These are phyloP conservation scores for Stegophylla sp. DNA, from an alignment of 2,888 invertebrate genomes.

Conservation along the genomic window DNA sequence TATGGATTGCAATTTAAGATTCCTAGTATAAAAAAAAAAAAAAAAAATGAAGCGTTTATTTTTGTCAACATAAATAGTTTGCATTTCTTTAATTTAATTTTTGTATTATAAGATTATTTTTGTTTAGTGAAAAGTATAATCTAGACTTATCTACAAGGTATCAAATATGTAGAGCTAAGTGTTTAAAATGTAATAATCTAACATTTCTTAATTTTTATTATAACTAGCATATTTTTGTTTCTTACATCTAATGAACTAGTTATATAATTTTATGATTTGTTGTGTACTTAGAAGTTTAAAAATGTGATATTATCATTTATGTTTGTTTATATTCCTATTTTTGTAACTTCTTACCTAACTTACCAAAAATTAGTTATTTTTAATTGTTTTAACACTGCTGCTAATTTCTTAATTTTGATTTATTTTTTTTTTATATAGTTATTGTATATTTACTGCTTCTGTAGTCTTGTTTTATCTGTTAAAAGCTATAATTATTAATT, in stretches of 20 bases:
- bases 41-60: conserved; percentile 2
- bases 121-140: conserved; percentile 11
- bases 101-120: conserved; percentile 23
- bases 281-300: conserved; percentile 21
- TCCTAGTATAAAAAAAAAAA: not conserved
- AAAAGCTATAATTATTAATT: not conserved
- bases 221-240: not conserved
- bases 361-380: conserved; percentile 18
- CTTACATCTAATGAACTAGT: conserved; percentile 1
- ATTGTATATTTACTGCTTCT: conserved; percentile 35
- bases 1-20: conserved; percentile 13
- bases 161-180: conserved; percentile 14
- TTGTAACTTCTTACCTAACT: conserved; percentile 24
- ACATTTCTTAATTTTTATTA: conserved; percentile 8
- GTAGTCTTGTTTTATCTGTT: too few species aligned
- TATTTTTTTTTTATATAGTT: conserved; percentile 17
- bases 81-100: conserved; percentile 23
- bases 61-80: not conserved
- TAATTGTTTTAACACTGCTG: conserved; percentile 60
- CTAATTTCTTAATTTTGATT: conserved; percentile 39
- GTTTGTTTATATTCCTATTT: conserved; percentile 60
- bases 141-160: conserved; percentile 16
- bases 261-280: conserved; percentile 16
- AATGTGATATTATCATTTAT: conserved; percentile 55
- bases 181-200: conserved; percentile 22